phyloP scores from a whole-genome alignment of 2,113 vertebrate species.

The Muntiacus reevesi region DNA sequence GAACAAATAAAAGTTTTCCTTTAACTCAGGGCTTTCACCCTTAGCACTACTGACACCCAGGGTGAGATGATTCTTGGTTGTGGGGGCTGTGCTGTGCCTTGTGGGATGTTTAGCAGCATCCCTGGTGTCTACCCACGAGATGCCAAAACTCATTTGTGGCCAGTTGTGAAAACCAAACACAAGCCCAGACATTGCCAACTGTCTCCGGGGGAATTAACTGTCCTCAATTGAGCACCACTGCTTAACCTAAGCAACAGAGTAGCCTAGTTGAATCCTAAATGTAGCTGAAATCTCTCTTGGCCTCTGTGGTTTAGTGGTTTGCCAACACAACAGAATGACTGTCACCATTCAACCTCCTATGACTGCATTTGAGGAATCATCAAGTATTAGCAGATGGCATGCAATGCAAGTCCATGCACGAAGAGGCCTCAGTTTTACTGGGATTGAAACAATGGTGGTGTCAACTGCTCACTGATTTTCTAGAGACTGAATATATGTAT shows the following conservation, averaged over 20 bases:
- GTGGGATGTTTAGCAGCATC: background rate
- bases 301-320: background rate
- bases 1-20: background rate
- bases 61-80: background rate
- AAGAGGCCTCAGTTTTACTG: background rate
- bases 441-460: background rate
- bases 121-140: background rate
- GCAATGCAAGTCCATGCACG: background rate
- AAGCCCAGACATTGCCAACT: background rate
- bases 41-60: fast-evolving
- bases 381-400: background rate
- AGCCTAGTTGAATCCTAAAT: background rate
- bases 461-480: background rate
- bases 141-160: background rate
- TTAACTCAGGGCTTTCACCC: background rate
- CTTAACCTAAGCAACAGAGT: background rate
- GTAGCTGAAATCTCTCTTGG: background rate
- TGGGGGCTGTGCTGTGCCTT: background rate
- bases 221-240: background rate
- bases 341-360: background rate
- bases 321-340: background rate
- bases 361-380: background rate
- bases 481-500: background rate
- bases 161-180: background rate
- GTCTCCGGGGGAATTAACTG: background rate